A percentile compares a stretch with the other conserved stretches of the same genome.
These are phyloP conservation scores for Rissa tridactyla DNA, from an alignment of 2,113 vertebrate species.

Conservation along the genomic window DNA sequence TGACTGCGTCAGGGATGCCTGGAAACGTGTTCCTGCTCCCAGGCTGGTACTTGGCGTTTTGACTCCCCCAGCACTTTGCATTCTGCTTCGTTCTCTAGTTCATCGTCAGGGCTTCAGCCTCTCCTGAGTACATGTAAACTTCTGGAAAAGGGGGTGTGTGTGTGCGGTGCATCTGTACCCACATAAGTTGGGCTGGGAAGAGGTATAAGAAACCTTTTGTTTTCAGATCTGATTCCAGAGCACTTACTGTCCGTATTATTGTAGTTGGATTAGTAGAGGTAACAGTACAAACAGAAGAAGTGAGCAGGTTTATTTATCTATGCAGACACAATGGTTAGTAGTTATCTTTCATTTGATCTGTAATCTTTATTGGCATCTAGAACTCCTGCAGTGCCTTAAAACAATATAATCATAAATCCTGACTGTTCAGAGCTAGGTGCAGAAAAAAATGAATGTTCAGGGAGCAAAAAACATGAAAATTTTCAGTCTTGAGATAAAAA, in stretches of 20 bases:
- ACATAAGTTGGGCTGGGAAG: neutral
- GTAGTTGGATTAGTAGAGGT: conserved; percentile 57
- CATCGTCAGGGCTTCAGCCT: neutral
- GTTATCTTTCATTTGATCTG: conserved; percentile 63
- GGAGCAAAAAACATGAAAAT: neutral
- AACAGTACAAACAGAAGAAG: conserved; percentile 61
- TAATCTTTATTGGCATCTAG: conserved; percentile 68
- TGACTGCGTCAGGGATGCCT: neutral
- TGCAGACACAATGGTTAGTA: conserved; percentile 47
- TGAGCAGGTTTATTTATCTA: conserved; percentile 63
- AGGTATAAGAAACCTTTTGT: neutral
- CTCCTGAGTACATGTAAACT: neutral
- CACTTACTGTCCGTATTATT: neutral
- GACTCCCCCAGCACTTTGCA: neutral
- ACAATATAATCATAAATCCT: conserved; percentile 51
- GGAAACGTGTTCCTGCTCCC: neutral
- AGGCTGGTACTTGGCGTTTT: neutral
- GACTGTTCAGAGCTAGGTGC: conserved; percentile 4
- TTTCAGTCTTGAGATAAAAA: neutral
- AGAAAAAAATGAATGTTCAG: conserved; percentile 16
- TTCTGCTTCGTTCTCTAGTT: neutral
- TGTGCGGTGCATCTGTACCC: neutral
- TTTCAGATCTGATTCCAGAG: neutral
- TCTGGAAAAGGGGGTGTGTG: neutral
- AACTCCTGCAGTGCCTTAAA: conserved; percentile 62